Evolutionary conservation across 2,888 invertebrate genomes (phyloP).

Genomic region (Torymus aiolomorphi): DNA sequence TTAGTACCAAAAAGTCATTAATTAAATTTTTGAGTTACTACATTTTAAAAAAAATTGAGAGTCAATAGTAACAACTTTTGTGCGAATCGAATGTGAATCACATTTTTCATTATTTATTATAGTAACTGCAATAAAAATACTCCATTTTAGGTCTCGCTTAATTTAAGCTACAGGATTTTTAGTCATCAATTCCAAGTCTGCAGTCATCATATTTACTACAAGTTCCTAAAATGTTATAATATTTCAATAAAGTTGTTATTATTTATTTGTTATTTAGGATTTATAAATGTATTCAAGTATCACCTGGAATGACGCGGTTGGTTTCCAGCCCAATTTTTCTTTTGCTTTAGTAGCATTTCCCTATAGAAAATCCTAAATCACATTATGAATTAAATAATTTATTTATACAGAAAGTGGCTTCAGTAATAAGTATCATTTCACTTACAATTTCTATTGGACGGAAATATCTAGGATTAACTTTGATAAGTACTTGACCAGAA

Average conservation of each 20-base stretch:
- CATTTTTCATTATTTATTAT: neutral
- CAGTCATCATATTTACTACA: conserved; percentile 95
- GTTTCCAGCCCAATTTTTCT: conserved; percentile 90
- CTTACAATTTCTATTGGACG: conserved; percentile 98
- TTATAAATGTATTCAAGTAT: conserved; percentile 18
- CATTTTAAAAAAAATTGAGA: no score
- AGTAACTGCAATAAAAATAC: conserved; percentile 19
- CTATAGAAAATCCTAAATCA: conserved; percentile 85
- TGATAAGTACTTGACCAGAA: conserved; percentile 86
- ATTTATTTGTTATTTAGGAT: neutral
- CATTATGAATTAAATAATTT: no score
- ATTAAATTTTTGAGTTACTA: no score
- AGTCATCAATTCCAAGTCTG: conserved; percentile 94
- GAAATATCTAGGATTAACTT: conserved; percentile 95
- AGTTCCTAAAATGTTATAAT: conserved; percentile 78
- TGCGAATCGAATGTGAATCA: conserved; percentile 14
- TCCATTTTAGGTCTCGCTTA: neutral
- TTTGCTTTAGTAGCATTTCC: conserved; percentile 97
- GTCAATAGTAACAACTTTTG: conserved; percentile 10
- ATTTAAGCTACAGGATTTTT: conserved; percentile 91
- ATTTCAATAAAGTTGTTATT: neutral
- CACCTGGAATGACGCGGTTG: conserved; percentile 86
- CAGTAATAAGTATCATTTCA: conserved; percentile 2
- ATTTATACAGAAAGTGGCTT: no score
- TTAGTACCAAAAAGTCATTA: no score